These are phyloP conservation scores for Zygogramma bicolorata DNA, from an alignment of 2,888 invertebrate species.

Conservation along the genomic window DNA sequence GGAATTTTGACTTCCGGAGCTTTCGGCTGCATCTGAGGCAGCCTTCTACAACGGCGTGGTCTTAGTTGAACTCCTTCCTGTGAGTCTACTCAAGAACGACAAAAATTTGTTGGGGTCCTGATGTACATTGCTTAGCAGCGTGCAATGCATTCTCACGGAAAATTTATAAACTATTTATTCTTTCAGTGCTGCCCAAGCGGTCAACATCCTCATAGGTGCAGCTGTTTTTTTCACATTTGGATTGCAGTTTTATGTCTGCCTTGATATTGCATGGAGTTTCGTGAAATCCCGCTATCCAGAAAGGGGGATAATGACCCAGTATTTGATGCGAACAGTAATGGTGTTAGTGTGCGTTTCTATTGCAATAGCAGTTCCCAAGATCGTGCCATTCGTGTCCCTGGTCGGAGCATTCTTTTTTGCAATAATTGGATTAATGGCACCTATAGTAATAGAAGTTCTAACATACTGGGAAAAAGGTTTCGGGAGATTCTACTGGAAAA, in stretches of 20 bases:
- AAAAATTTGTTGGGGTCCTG: too few species aligned
- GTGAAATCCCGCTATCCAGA: constrained; percentile 77
- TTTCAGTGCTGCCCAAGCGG: constrained; percentile 86
- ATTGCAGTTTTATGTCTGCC: constrained; percentile 95
- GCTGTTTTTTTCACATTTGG: constrained; percentile 96
- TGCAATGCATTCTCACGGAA: too few species aligned
- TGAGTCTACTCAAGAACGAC: too few species aligned
- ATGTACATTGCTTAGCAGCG: too few species aligned
- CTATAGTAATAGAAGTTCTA: constrained; percentile 86
- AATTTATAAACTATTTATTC: too few species aligned
- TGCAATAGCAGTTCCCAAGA: constrained; percentile 88
- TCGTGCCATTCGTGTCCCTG: constrained; percentile 89
- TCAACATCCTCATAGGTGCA: constrained; percentile 86
- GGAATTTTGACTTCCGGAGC: too few species aligned
- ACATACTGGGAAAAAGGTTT: constrained; percentile 89
- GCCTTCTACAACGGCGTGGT: too few species aligned
- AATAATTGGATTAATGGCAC: constrained; percentile 88
- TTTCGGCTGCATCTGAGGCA: too few species aligned
- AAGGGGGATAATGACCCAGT: constrained; percentile 79
- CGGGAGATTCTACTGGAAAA: constrained; percentile 78
- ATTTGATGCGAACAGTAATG: constrained; percentile 77
- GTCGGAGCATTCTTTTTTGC: constrained; percentile 96
- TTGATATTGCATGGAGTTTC: constrained; percentile 90
- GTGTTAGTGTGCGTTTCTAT: constrained; percentile 77
- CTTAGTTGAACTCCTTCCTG: too few species aligned